Evolutionary conservation across 2,797 vertebrate genomes (phyloP).

Genomic region (Tamandua tetradactyla): DNA sequence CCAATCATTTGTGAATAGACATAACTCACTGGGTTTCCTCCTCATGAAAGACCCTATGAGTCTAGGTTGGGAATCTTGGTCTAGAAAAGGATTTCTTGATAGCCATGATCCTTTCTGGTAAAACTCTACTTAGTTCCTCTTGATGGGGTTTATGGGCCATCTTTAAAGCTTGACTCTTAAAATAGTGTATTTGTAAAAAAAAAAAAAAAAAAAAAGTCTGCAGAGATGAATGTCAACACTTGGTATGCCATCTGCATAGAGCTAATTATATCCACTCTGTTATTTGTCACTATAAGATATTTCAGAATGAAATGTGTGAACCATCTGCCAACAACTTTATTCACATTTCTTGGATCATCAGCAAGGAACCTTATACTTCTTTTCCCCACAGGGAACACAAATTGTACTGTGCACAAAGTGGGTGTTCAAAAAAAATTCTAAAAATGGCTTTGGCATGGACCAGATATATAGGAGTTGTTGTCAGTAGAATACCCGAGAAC

Average conservation of each 20-base stretch:
- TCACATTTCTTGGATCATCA: conserved; percentile 82
- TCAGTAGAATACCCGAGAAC: conserved; percentile 48
- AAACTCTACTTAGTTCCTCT: neutral
- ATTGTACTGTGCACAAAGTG: conserved; percentile 66
- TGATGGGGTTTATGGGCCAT: neutral
- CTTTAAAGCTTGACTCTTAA: conserved; percentile 75
- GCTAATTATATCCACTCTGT: conserved; percentile 84
- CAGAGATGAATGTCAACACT: conserved; percentile 78
- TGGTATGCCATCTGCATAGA: conserved; percentile 81
- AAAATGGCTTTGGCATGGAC: conserved; percentile 57
- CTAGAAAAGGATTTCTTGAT: neutral
- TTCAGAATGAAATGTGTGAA: conserved; percentile 84
- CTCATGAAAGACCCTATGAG: neutral
- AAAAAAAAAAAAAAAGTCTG: conserved; percentile 57
- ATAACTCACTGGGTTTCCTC: neutral
- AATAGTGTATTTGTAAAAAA: conserved; percentile 74
- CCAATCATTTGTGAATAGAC: neutral
- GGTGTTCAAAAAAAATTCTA: conserved; percentile 54
- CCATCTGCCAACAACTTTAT: conserved; percentile 84
- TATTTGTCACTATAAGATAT: conserved; percentile 85
- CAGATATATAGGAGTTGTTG: conserved; percentile 71
- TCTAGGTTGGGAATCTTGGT: neutral
- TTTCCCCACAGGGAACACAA: conserved; percentile 52
- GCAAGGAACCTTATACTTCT: conserved; percentile 63
- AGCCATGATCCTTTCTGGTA: neutral